A percentile compares a stretch with the other conserved stretches of the same genome.
phyloP scores from a whole-genome alignment of 2,113 vertebrate species.

The Vidua macroura region DNA sequence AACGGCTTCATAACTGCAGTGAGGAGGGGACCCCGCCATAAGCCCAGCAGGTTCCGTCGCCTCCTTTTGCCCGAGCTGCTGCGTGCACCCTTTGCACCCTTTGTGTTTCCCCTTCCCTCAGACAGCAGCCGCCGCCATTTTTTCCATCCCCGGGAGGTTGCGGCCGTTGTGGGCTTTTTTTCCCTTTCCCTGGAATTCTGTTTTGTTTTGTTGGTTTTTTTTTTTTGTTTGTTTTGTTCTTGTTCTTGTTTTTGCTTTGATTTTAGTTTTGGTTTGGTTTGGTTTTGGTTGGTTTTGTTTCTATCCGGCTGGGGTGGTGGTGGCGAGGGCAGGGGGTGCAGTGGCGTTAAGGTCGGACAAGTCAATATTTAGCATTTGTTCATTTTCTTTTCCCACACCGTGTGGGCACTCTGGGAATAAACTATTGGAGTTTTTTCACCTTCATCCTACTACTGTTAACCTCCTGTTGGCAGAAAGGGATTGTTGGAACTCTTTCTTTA shows the following conservation, averaged over 20 bases:
- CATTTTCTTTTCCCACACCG: accelerated
- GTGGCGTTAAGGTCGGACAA: too few species aligned
- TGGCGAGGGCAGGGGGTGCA: too few species aligned
- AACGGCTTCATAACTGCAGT: background rate
- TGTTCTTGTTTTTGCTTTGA: background rate
- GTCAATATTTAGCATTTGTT: background rate
- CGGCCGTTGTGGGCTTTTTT: background rate
- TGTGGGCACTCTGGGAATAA: background rate
- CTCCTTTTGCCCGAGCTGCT: too few species aligned
- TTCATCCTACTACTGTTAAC: too few species aligned
- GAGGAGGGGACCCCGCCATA: background rate
- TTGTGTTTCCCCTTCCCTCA: background rate
- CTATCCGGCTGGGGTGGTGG: background rate
- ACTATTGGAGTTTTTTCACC: too few species aligned
- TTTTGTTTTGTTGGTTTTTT: background rate
- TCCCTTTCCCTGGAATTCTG: background rate
- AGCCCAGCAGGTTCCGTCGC: background rate
- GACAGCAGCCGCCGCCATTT: background rate
- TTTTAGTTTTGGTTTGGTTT: background rate
- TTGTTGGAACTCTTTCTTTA: background rate
- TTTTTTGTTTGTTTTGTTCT: background rate
- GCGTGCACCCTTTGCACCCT: background rate
- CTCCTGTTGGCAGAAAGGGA: background rate
- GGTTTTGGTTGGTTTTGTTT: background rate
- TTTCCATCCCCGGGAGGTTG: accelerated